Evolutionary conservation across 2,888 invertebrate genomes (phyloP), one percentile per base, ranked within the genome.

Genomic region (Galeopsomyia nigrocyanea): DNA sequence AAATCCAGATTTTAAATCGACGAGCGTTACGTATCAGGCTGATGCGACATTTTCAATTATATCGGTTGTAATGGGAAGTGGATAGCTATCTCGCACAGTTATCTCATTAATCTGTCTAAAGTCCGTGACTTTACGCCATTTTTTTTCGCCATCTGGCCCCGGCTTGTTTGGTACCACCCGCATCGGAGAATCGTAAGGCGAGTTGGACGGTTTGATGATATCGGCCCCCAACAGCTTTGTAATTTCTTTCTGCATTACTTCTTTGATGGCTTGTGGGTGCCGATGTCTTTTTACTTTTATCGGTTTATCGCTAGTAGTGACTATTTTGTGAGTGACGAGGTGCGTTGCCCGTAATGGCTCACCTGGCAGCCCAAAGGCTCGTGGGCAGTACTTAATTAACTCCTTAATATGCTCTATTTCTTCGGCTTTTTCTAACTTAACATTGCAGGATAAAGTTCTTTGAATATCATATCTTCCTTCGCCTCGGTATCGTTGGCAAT

Each of bases 1-100:
- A 10, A 71, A 71, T 1, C 71, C 53, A 9, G 16, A 3, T n/a
- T 21, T 60, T 16, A 31, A 19, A 14, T 70, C 60, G 13, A 67
- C 14, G 1, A 22, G 50, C 10, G 58, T 46, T 1, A 67, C 16
- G 0, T n/a, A 50, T 39, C 13, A 31, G 5, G 16, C 19, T 10
- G 21, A 9, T 0, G 39, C 31, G 3, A 58, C 14, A 6, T 57
- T 17, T 3, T 67, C 50, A 1, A 67, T n/a, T 3, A 58, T 67
- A 7, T 67, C 39, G 0, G 13, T 58, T 2, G 26, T 51, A 0
- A 53, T 17, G 1, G 58, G 58, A 0, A 67, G 9, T 0, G 67
- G 67, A 3, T 39, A 65, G 46, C 19, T 14, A 14, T 50, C 39
- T 2, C 22, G 7, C 0, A 60, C 22, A 0, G 61, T 22, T 16